Evolutionary conservation across 2,113 vertebrate species (phyloP), one percentile per base, ranked within the genome.

Genomic region (Oreochromis tanganicae): DNA sequence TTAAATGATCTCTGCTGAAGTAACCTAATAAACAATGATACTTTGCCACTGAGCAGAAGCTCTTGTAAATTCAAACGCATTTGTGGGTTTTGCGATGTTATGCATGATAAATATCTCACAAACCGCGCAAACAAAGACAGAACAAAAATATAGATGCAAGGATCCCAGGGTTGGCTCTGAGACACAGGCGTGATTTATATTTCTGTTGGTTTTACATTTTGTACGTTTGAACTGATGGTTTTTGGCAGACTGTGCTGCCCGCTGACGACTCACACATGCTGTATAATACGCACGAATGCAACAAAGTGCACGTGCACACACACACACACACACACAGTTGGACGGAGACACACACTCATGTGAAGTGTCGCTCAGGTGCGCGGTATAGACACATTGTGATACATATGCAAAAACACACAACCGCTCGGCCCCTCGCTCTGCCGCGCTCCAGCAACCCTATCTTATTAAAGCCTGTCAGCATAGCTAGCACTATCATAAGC

Each of bases 391-490:
- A 85, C 80, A 80, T 19, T 11, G 71, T 83, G 57, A 84, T 84
- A 83, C 63, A 78, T 80, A 87, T 78, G 41, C 87, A 92, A 86
- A 92, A 86, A 89, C 84, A 80, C 92, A 83, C 78, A 83, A 73
- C 87, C 66, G 82, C 91, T 85, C 57, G 93, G 91, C 88, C 86
- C 27, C 89, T 93, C 82, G 61, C 88, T 95, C 93, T 91, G 92
- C 92, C 61, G 94, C 95, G 93, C 95, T 96, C 95, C 94, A 95
- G 83, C 94, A 88, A 94, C 93, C 95, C 94, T 92, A 94, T 96
- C 95, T 96, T 96, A 97, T 96, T 96, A 97, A 96, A 96, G 92
- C 91, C 94, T 95, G 96, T 95, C 94, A 95, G 96, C 94, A 93
- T 93, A 95, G 95, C 95, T 95, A 95, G 94, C 96, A 93, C 95